Conservation (phyloP, 2,797 vertebrate genomes). For the Syngnathus acus region DNA sequence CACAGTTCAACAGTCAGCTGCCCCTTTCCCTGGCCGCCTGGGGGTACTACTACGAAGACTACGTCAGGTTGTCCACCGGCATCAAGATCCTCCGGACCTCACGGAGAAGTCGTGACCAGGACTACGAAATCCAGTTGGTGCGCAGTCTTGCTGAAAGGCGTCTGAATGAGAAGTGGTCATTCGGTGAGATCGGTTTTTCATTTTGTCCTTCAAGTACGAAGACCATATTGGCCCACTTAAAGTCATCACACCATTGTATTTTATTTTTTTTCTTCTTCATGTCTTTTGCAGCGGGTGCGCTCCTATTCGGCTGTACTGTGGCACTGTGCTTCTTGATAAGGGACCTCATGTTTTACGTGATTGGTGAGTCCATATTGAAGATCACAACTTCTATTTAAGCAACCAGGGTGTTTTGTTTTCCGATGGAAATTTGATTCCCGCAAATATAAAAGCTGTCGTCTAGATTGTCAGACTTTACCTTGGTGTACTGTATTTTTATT, state of each 20-base stretch:
- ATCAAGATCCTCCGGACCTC: slow-evolving; percentile 71
- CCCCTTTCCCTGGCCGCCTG: slow-evolving; percentile 74
- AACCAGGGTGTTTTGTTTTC: background rate
- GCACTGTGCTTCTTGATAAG: slow-evolving; percentile 85
- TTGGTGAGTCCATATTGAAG: slow-evolving; percentile 80
- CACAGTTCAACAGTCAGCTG: slow-evolving; percentile 72
- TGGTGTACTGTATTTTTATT: too few species aligned
- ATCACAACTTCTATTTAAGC: background rate
- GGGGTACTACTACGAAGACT: slow-evolving; percentile 79
- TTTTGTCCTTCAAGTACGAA: too few species aligned
- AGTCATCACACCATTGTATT: too few species aligned
- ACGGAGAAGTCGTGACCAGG: slow-evolving; percentile 69
- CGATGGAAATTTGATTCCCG: background rate
- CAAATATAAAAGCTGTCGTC: background rate
- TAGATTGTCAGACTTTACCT: background rate
- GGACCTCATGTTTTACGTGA: slow-evolving; percentile 99
- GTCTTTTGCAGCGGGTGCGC: slow-evolving; percentile 81
- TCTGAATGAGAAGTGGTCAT: slow-evolving; percentile 79
- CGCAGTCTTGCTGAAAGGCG: slow-evolving; percentile 73
- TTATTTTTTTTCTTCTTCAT: slow-evolving; percentile 2
- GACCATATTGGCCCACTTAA: too few species aligned
- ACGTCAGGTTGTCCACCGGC: slow-evolving; percentile 73
- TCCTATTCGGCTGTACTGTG: slow-evolving; percentile 88
- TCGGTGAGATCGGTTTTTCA: slow-evolving; percentile 56
- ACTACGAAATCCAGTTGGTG: slow-evolving; percentile 76